These are phyloP conservation scores for Puffinus mauretanicus DNA, from an alignment of 2,113 vertebrate species.

Conservation along the genomic window DNA sequence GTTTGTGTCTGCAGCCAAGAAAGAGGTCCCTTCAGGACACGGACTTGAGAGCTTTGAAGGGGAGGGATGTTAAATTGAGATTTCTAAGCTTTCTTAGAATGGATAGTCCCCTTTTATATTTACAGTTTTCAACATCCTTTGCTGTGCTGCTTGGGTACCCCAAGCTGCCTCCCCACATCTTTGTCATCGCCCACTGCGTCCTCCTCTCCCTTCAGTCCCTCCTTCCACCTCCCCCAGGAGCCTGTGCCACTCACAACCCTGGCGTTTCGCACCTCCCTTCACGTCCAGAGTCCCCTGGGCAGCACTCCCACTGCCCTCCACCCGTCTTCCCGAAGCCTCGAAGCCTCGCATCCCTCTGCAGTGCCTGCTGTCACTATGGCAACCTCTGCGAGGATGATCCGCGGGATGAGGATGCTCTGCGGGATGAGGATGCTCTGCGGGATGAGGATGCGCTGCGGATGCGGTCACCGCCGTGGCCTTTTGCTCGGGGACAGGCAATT, in stretches of 20 bases:
- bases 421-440: not conserved
- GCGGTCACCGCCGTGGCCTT: accelerated
- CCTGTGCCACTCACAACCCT: not conserved
- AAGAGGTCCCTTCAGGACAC: not conserved
- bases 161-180: not conserved
- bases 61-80: not conserved
- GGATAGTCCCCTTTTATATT: not conserved
- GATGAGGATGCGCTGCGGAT: not conserved
- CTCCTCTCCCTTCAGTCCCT: not conserved
- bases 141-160: not conserved
- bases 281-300: not conserved
- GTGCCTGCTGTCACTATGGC: conserved; percentile 5
- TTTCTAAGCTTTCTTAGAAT: not conserved
- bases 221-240: not conserved
- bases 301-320: not conserved
- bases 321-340: not conserved
- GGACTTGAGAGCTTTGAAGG: not conserved
- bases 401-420: not conserved
- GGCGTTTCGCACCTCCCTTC: accelerated
- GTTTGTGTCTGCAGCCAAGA: not conserved
- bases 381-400: not conserved
- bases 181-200: not conserved
- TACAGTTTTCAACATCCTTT: not conserved
- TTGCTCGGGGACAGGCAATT: not conserved
- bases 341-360: not conserved